A percentile compares a stretch with the other conserved stretches of the same genome.
Evolutionary conservation across 2,113 vertebrate species (phyloP).

Genomic region (Arizona elegans): DNA sequence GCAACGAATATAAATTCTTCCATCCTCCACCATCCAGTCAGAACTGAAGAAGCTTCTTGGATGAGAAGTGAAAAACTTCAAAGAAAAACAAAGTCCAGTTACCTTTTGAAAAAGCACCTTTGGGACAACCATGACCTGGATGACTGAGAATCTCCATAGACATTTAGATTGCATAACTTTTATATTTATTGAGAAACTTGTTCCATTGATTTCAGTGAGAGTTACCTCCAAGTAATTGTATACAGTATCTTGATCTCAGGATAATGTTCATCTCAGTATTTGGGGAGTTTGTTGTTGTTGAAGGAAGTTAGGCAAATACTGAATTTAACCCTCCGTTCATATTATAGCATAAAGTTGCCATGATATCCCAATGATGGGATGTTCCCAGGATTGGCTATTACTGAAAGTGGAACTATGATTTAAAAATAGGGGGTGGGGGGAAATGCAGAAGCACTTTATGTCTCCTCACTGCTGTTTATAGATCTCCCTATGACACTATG

Average conservation of each 20-base stretch:
- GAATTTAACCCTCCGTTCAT: neutral
- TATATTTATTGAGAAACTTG: neutral
- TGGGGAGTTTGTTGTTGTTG: neutral
- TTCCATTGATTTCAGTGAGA: neutral
- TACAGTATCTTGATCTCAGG: neutral
- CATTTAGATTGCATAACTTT: neutral
- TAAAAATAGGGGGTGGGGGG: constrained; percentile 31
- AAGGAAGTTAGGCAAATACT: neutral
- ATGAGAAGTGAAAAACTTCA: neutral
- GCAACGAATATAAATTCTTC: neutral
- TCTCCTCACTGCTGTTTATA: constrained; percentile 20
- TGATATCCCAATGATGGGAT: constrained; percentile 23
- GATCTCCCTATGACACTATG: constrained; percentile 36
- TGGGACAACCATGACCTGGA: neutral
- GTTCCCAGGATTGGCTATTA: constrained; percentile 18
- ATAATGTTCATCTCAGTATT: neutral
- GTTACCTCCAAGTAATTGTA: neutral
- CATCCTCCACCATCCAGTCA: neutral
- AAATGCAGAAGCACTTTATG: constrained; percentile 30
- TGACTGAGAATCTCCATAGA: neutral
- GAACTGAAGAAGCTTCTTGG: neutral
- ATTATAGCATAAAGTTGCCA: constrained; percentile 24
- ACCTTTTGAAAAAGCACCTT: neutral
- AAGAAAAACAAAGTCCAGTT: neutral
- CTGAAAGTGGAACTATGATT: constrained; percentile 17